phyloP scores from a whole-genome alignment of 2,888 invertebrate genomes.

The Meloe dianella region DNA sequence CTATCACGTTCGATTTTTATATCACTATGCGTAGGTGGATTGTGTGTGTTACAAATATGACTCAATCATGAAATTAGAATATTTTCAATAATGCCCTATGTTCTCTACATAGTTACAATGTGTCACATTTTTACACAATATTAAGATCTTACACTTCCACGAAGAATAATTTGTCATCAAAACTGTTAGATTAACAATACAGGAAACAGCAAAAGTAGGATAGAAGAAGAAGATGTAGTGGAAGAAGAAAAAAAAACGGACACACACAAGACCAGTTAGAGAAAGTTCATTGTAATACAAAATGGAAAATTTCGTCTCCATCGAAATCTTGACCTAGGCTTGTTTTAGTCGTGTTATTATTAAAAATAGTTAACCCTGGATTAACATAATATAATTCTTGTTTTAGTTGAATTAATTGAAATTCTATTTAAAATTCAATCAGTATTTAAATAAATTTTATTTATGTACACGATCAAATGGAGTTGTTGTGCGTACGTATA shows the following conservation, averaged over 20 bases:
- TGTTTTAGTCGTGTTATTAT: not conserved
- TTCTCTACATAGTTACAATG: not conserved
- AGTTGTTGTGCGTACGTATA: not conserved
- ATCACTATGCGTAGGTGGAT: not conserved
- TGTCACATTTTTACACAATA: not conserved
- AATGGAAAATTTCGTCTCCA: not conserved
- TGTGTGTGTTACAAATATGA: not conserved
- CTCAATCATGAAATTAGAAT: not conserved
- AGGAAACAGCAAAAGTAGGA: not conserved
- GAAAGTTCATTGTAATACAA: conserved; percentile 5
- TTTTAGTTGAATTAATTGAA: not conserved
- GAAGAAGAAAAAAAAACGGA: not conserved
- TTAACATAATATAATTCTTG: too few species aligned
- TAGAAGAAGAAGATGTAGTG: not conserved
- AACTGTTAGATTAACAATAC: not conserved
- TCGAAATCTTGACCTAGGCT: conserved; percentile 6
- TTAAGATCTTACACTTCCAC: not conserved
- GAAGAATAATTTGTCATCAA: not conserved
- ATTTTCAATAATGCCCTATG: not conserved
- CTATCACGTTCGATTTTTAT: not conserved
- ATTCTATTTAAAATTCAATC: not conserved
- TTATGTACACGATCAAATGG: not conserved
- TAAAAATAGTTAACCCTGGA: not conserved
- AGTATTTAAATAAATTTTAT: not conserved
- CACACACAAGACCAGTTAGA: not conserved